Percentiles rank a stretch among this genome's conserved stretches.
phyloP scores from a whole-genome alignment of 2,797 vertebrate genomes.

The Anisognathus igniventris region DNA sequence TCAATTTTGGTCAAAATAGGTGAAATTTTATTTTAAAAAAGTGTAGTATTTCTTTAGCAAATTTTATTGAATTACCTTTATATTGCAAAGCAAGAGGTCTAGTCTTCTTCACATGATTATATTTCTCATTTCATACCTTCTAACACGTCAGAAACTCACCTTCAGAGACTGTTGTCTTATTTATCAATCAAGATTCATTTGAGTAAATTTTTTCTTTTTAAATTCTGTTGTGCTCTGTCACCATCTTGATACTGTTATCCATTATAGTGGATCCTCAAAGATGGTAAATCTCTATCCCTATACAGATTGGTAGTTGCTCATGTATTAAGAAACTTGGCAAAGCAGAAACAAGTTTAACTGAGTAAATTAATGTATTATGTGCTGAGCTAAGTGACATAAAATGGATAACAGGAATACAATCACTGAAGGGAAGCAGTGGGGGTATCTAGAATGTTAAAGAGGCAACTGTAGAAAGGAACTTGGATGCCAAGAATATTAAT shows the following conservation, averaged over 20 bases:
- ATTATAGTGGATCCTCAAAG: neutral
- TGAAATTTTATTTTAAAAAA: neutral
- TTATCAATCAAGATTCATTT: neutral
- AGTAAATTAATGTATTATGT: neutral
- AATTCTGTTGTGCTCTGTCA: neutral
- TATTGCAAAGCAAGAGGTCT: neutral
- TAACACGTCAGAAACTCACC: neutral
- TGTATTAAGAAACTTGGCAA: neutral
- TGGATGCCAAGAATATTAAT: neutral
- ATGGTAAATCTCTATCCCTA: neutral
- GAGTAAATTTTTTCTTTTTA: accelerated
- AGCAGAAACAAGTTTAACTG: neutral
- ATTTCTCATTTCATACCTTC: neutral
- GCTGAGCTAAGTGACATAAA: neutral
- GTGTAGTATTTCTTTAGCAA: neutral
- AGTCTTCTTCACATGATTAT: neutral
- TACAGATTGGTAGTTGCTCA: neutral
- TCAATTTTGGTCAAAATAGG: neutral
- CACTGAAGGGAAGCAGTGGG: neutral
- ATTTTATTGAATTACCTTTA: neutral
- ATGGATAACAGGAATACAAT: neutral
- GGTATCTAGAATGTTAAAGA: neutral
- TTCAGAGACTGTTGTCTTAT: neutral
- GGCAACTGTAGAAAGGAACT: neutral
- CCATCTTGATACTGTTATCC: neutral